These are phyloP conservation scores for Oxyscelio sp. DNA, from an alignment of 2,888 invertebrate genomes.

Conservation along the genomic window DNA sequence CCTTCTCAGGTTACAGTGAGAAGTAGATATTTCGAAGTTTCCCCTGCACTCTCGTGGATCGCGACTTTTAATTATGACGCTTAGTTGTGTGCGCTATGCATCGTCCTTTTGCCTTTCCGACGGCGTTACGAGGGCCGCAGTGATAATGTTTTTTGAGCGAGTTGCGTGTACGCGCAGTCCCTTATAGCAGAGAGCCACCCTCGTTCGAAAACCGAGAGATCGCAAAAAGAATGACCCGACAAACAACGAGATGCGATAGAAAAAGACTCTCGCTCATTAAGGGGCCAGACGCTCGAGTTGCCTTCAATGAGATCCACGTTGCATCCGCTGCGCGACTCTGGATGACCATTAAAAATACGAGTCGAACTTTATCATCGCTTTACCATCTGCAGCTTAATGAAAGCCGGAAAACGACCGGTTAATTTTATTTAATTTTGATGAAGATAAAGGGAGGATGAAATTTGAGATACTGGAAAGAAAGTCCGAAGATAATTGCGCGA, in stretches of 20 bases:
- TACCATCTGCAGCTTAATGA: slow-evolving; percentile 40
- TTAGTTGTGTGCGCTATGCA: slow-evolving; percentile 73
- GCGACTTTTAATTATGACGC: slow-evolving; percentile 84
- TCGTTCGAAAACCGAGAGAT: slow-evolving; percentile 55
- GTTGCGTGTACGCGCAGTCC: slow-evolving; percentile 18
- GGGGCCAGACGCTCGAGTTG: slow-evolving; percentile 58
- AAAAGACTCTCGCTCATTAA: slow-evolving; percentile 71
- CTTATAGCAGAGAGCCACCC: slow-evolving; percentile 1
- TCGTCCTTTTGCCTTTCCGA: slow-evolving; percentile 78
- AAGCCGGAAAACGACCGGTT: slow-evolving; percentile 36
- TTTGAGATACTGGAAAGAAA: slow-evolving; percentile 3
- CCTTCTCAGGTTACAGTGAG: slow-evolving; percentile 18
- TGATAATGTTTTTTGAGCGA: slow-evolving; percentile 81
- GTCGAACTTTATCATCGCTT: slow-evolving; percentile 61
- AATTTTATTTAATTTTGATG: slow-evolving; percentile 37
- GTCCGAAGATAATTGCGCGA: neutral
- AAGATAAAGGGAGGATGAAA: slow-evolving; percentile 13
- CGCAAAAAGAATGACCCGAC: slow-evolving; percentile 61
- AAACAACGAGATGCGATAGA: slow-evolving; percentile 55
- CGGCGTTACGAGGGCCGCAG: slow-evolving; percentile 82
- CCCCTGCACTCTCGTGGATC: slow-evolving; percentile 60
- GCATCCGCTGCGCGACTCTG: slow-evolving; percentile 45
- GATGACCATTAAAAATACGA: slow-evolving; percentile 64
- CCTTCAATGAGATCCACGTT: slow-evolving; percentile 48
- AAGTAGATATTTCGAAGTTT: slow-evolving; percentile 77